Percentiles rank a stretch among this genome's conserved stretches.
These are phyloP conservation scores for Phaethornis superciliosus DNA, from an alignment of 2,113 vertebrate genomes.

Conservation along the genomic window DNA sequence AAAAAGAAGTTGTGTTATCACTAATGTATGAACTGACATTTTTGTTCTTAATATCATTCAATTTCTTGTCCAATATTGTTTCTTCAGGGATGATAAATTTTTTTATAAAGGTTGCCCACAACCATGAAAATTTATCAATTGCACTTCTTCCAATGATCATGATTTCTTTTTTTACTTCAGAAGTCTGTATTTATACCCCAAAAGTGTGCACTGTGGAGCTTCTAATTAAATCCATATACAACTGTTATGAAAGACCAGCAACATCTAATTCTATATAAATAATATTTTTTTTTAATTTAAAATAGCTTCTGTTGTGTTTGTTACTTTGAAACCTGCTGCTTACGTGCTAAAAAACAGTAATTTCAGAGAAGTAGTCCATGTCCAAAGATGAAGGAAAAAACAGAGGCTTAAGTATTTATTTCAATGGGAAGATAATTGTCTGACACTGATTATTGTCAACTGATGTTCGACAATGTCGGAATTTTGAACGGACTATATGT, in stretches of 20 bases:
- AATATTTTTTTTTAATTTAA: background rate
- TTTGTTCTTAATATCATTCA: background rate
- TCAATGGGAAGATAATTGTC: background rate
- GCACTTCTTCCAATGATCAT: too few species aligned
- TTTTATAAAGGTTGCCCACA: background rate
- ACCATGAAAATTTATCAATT: background rate
- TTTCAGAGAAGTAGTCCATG: background rate
- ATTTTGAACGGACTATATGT: background rate
- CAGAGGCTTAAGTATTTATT: background rate
- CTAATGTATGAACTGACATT: background rate
- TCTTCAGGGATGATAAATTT: background rate
- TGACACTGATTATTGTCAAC: background rate
- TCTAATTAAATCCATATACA: background rate
- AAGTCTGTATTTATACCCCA: background rate
- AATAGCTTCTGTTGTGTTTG: background rate
- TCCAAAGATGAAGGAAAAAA: background rate
- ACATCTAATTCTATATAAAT: background rate
- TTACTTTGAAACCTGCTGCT: background rate
- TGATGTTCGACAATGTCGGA: background rate
- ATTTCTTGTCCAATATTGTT: background rate
- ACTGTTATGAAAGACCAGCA: background rate
- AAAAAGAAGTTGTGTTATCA: background rate
- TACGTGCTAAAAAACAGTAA: background rate
- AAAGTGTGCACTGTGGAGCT: background rate
- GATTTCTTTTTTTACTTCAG: background rate